A percentile compares a stretch with the other conserved stretches of the same genome.
phyloP scores from a whole-genome alignment of 2,113 vertebrate genomes.

The Arothron firmamentum region DNA sequence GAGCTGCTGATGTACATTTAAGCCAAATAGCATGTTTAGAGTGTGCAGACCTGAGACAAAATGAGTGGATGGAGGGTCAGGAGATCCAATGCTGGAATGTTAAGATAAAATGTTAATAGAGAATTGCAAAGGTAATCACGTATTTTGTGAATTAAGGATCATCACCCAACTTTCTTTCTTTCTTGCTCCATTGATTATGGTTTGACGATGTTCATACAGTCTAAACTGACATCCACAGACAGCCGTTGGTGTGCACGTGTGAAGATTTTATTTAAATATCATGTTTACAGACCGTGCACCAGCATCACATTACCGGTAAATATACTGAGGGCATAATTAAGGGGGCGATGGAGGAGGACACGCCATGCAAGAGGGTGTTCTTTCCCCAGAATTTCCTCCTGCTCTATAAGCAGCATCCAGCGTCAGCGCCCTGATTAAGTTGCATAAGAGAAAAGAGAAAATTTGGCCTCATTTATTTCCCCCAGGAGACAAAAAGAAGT shows the following conservation, averaged over 20 bases:
- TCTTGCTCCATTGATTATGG: not conserved
- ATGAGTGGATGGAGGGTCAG: constrained; percentile 6
- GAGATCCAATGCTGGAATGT: too few species aligned
- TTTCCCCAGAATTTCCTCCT: constrained; percentile 42
- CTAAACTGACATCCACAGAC: not conserved
- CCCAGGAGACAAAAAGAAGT: constrained; percentile 34
- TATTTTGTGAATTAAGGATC: not conserved
- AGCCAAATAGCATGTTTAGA: constrained; percentile 33
- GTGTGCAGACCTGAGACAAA: too few species aligned
- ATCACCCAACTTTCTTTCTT: not conserved
- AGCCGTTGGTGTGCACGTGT: constrained; percentile 1
- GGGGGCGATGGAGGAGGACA: constrained; percentile 1
- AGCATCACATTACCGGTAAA: too few species aligned
- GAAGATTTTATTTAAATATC: too few species aligned
- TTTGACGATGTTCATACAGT: too few species aligned
- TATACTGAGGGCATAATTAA: not conserved
- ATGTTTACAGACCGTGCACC: too few species aligned
- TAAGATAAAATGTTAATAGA: too few species aligned
- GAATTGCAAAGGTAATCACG: too few species aligned
- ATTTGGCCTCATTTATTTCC: constrained; percentile 65
- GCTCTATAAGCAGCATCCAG: constrained; percentile 43
- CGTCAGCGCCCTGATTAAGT: constrained; percentile 64
- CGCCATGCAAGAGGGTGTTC: constrained; percentile 15
- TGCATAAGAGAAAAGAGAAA: constrained; percentile 56
- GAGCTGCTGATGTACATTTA: constrained; percentile 49